Evolutionary conservation across 2,797 vertebrate species (phyloP), one percentile per base, ranked within the genome.

Genomic region (Crenuchus spilurus): DNA sequence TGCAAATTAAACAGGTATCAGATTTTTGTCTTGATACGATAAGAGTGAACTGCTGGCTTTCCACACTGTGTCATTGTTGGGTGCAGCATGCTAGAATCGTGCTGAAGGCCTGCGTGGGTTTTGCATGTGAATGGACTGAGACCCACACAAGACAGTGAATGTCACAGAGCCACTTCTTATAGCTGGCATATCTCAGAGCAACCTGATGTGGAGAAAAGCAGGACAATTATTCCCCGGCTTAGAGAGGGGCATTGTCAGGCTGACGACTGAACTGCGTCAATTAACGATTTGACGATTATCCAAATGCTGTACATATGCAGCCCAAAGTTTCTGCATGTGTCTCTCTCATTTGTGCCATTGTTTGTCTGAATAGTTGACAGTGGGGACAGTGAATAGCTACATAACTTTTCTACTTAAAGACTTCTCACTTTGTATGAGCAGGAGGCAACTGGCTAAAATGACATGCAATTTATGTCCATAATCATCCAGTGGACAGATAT

Each of bases 121-220:
- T 72, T 84, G 81, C 74, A 85, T 86, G 80, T 84, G 79, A 82
- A 83, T 86, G 79, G 85, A 82, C 71, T 76, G 72, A 18, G 48
- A 48, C 42, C 75, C 57, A 71, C 71, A 52, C 72, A 74, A 52
- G 63, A 66, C 80, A 24, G 35, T 51, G 55, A 57, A 58, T 37
- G 55, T 58, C 31, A 58, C 2, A 18, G 6, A 33, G 28, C 11
- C 24, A 14, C 22, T n/a, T 28, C 39, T 33, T 70, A 62, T 76
- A 49, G 20, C 49, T 22, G 55, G 18, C 28, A 58, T 41, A 62
- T 44, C 41, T 58, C 41, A 39, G 20, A 58, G 52, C 64, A 41
- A 51, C 37, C 57, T 60, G 57, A 39, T 48, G 4, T 20, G 6
- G 41, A 18, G 63, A 28, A 72, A 74, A 54, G 26, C 30, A 63